Conservation (phyloP, 2,888 invertebrate species). For the Temnothorax ravouxi region DNA sequence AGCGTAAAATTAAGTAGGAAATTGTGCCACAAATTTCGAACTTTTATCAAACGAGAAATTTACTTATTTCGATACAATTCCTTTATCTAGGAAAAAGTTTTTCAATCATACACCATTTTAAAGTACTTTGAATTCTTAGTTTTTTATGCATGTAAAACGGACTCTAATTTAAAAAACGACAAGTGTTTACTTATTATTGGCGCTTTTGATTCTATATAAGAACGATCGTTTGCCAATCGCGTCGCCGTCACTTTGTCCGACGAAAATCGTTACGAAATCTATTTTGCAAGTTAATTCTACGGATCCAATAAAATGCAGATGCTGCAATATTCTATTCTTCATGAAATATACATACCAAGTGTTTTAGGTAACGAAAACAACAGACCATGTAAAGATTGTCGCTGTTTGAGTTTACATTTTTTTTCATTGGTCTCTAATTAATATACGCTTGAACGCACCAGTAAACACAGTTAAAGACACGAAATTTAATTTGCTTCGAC, state of each 20-base stretch:
- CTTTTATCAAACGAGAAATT: neutral
- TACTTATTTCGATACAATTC: neutral
- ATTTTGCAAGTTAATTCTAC: slow-evolving; percentile 44
- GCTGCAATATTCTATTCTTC: slow-evolving; percentile 15
- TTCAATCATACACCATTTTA: neutral
- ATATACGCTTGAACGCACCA: neutral
- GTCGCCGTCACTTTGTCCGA: too few species aligned
- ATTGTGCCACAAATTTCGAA: neutral
- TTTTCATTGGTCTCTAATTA: neutral
- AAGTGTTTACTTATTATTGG: neutral
- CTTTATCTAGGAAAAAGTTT: neutral
- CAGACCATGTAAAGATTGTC: neutral
- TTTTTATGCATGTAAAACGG: neutral
- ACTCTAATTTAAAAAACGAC: neutral
- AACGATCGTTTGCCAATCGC: neutral
- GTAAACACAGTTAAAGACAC: neutral
- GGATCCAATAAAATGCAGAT: slow-evolving; percentile 51
- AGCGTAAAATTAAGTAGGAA: neutral
- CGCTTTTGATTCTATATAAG: neutral
- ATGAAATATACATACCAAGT: slow-evolving; percentile 30
- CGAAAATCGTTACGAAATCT: slow-evolving; percentile 7
- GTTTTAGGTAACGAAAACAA: neutral
- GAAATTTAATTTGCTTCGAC: slow-evolving; percentile 1
- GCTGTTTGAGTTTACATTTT: slow-evolving; percentile 11
- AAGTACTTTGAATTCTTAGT: neutral